Evolutionary conservation across 2,888 invertebrate species (phyloP).

Genomic region (Tipula confusa): DNA sequence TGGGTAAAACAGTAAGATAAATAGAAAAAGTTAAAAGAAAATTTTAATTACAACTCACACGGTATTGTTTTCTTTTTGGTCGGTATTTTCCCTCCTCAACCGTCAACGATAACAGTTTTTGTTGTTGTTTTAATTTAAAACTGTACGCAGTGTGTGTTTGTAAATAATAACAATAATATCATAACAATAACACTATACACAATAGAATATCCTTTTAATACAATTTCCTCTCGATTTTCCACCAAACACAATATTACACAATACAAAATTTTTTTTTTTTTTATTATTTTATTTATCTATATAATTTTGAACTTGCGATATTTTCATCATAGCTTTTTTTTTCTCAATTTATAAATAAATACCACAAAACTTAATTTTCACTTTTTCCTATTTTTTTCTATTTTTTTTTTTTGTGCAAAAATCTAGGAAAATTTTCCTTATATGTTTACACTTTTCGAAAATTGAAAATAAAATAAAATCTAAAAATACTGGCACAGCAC

Average conservation of each 20-base stretch:
- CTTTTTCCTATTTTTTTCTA: neutral
- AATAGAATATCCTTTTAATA: neutral
- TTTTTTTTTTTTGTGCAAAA: neutral
- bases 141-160: neutral
- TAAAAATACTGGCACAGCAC: neutral
- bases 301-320: neutral
- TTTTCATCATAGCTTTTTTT: neutral
- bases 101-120: neutral
- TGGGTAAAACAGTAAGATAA: neutral
- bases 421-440: neutral
- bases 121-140: neutral
- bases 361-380: neutral
- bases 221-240: neutral
- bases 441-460: slow-evolving; percentile 20
- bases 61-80: neutral
- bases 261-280: neutral
- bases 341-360: neutral
- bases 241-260: neutral
- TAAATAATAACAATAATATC: neutral
- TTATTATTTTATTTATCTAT: neutral
- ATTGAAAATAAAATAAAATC: slow-evolving; percentile 20
- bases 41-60: neutral
- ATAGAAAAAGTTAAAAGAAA: neutral
- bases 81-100: neutral
- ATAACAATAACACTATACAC: neutral